Conservation (phyloP, 1,140 invertebrate species). For the Cecropterus lyciades region DNA sequence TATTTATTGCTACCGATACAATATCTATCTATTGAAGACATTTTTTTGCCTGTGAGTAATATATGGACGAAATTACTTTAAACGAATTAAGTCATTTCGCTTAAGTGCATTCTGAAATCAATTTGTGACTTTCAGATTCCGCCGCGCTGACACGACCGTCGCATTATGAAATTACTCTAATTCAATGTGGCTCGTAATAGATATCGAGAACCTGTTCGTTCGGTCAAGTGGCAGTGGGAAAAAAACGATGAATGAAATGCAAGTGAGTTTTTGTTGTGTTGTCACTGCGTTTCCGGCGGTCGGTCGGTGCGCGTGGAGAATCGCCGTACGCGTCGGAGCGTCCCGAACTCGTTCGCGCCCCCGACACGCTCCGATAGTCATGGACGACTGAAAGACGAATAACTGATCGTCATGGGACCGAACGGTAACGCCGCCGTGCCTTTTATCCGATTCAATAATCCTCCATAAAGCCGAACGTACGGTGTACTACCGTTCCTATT, state of each 20-base stretch:
- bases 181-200: slow-evolving; percentile 54
- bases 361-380: slow-evolving; percentile 44
- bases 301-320: slow-evolving; percentile 76
- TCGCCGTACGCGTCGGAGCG: slow-evolving; percentile 76
- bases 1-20: no score
- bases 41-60: no score
- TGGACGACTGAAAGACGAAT: slow-evolving; percentile 62
- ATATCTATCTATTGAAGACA: no score
- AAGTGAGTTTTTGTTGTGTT: slow-evolving; percentile 78
- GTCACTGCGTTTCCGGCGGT: slow-evolving; percentile 75
- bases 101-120: slow-evolving; percentile 16
- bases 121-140: not conserved
- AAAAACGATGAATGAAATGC: slow-evolving; percentile 77
- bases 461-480: slow-evolving; percentile 17
- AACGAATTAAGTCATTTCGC: not conserved
- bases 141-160: slow-evolving; percentile 7
- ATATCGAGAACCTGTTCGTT: slow-evolving; percentile 62
- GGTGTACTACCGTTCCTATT: not conserved
- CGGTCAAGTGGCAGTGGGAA: slow-evolving; percentile 57
- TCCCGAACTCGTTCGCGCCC: slow-evolving; percentile 50
- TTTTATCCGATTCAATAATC: slow-evolving; percentile 38
- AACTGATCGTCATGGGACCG: slow-evolving; percentile 53
- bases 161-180: slow-evolving; percentile 40
- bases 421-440: slow-evolving; percentile 39
- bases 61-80: no score